Evolutionary conservation across 2,113 vertebrate species (phyloP), one percentile per base, ranked within the genome.

Genomic region (Oostethus manadensis): DNA sequence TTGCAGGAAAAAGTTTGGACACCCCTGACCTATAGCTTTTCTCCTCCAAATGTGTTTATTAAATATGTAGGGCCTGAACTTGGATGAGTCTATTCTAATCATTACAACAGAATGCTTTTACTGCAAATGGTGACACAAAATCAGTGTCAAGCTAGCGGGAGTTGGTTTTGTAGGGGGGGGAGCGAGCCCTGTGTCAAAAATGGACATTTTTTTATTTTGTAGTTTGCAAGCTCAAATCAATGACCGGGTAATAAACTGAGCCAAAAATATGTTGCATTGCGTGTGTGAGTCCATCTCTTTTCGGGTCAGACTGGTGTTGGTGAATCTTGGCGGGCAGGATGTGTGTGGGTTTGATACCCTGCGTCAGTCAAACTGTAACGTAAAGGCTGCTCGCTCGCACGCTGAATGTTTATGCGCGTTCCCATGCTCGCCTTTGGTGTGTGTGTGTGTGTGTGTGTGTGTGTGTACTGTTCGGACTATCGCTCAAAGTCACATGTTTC

Each of bases 401-500:
- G 38, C 68, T 69, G 85, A 72, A 78, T 84, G 68, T 60, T 62
- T 44, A 74, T 75, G 54, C 75, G 71, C 0, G 6, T n/a, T 54
- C 26, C 38, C 22, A 23, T 46, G 63, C 50, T 53, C 51, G 45
- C 26, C 1, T 35, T 35, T 4, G 4, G 48, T 10, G 21, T 48
- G 33, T 35, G 21, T 58, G 3, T 40, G 23, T 51, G 69, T 58
- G 57, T 7, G 48, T 10, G 21, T 48, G 18, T 59, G 2, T 40
- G 26, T 48, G 69, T 56, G 57, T 43, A n/a, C 6, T 63, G 22
- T 58, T 17, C 56, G 62, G 61, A 60, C 70, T 64, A 74, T 84
- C 71, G 45, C 73, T 83, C 85, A 84, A 77, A 84, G 76, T 81
- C 76, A 55, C 17, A 38, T 64, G 74, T 58, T 77, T 65, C 13